Conservation (phyloP, 1,140 invertebrate genomes). For the Lepidostoma basale region DNA sequence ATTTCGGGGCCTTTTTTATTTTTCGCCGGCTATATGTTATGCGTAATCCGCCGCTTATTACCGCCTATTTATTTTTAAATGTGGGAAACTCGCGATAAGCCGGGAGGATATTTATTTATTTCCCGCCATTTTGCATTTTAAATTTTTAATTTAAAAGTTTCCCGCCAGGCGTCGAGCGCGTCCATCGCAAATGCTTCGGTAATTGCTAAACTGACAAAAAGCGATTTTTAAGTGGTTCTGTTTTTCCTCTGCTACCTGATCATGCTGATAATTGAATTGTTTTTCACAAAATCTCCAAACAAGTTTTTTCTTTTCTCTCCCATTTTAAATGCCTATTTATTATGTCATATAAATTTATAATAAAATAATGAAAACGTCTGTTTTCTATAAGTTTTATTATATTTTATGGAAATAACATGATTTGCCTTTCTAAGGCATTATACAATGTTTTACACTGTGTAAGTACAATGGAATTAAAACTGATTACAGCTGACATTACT, state of each 20-base stretch:
- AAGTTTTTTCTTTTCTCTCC: too few species aligned
- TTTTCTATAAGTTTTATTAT: too few species aligned
- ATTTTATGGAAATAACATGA: too few species aligned
- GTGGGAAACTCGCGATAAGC: constrained; percentile 25
- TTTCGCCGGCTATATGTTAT: constrained; percentile 40
- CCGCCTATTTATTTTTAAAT: constrained; percentile 44
- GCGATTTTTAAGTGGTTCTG: constrained; percentile 30
- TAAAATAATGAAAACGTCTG: too few species aligned
- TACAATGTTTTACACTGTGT: too few species aligned
- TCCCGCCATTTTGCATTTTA: constrained; percentile 43
- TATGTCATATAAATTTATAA: too few species aligned
- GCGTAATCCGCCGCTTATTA: constrained; percentile 44
- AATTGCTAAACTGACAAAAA: constrained; percentile 30
- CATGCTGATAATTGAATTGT: constrained; percentile 24
- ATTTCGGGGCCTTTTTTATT: constrained; percentile 31
- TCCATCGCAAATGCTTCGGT: constrained; percentile 20
- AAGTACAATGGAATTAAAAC: too few species aligned
- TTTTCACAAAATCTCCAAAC: not conserved
- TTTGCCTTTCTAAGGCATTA: too few species aligned
- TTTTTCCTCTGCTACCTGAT: constrained; percentile 16
- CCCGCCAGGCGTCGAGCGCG: constrained; percentile 11
- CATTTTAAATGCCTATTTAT: too few species aligned
- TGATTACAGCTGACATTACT: too few species aligned
- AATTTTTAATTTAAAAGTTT: constrained; percentile 45
- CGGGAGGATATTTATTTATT: constrained; percentile 36